These are phyloP conservation scores for Mongoloraphidia duomilia DNA, from an alignment of 2,888 invertebrate species.

Conservation along the genomic window DNA sequence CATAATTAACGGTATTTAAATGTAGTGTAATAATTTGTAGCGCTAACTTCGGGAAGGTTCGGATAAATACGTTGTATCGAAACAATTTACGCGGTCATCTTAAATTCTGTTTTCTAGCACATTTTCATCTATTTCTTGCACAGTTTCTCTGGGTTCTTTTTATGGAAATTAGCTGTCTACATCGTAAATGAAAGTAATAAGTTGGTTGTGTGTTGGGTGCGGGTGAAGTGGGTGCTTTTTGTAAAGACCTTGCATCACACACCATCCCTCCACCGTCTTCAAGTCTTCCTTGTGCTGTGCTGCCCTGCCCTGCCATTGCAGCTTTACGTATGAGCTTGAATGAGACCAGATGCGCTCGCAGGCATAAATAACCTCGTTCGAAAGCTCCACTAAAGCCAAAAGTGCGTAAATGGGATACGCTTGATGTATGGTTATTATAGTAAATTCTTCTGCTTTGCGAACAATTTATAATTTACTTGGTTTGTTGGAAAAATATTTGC, in stretches of 20 bases:
- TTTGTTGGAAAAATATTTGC: too few relatives aligned
- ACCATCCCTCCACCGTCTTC: too few relatives aligned
- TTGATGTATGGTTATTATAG: slow-evolving; percentile 7
- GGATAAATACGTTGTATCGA: not conserved
- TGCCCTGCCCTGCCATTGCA: too few relatives aligned
- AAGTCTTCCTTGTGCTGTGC: too few relatives aligned
- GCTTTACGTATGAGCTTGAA: not conserved
- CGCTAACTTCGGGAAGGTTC: slow-evolving; percentile 8
- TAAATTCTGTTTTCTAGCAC: slow-evolving; percentile 3
- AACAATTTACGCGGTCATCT: slow-evolving; percentile 7
- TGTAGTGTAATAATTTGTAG: slow-evolving; percentile 18
- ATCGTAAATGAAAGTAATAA: slow-evolving; percentile 20
- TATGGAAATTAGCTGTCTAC: slow-evolving; percentile 21
- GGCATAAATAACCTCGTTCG: slow-evolving; percentile 6
- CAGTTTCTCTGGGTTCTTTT: slow-evolving; percentile 12
- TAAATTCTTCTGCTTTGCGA: slow-evolving; percentile 1
- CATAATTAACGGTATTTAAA: slow-evolving; percentile 19
- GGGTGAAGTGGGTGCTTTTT: not conserved
- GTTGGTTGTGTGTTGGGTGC: slow-evolving; percentile 10
- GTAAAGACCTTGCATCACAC: not conserved
- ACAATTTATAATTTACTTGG: too few relatives aligned
- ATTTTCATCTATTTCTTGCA: slow-evolving; percentile 8
- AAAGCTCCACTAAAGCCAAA: slow-evolving; percentile 6
- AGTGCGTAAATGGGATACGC: slow-evolving; percentile 6
- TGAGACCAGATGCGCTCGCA: slow-evolving; percentile 11